A percentile compares a stretch with the other conserved stretches of the same genome.
These are phyloP conservation scores for Phalloptychus januarius DNA, from an alignment of 2,797 vertebrate species.

Conservation along the genomic window DNA sequence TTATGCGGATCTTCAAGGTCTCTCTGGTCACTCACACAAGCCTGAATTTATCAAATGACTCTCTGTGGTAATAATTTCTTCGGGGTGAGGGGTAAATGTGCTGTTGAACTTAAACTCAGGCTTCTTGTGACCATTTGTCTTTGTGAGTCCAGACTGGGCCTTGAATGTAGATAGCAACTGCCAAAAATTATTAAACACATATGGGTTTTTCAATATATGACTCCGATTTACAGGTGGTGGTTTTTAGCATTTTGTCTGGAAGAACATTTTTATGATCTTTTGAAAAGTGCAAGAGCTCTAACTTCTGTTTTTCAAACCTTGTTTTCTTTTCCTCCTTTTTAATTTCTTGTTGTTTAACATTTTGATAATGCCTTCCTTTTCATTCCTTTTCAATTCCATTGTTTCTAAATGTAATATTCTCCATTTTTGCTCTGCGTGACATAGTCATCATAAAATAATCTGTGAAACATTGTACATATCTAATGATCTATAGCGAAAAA, in stretches of 20 bases:
- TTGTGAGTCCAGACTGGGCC: slow-evolving; percentile 36
- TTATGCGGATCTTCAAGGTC: slow-evolving; percentile 59
- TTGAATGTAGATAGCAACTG: slow-evolving; percentile 46
- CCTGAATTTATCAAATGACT: slow-evolving; percentile 60
- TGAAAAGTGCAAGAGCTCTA: neutral
- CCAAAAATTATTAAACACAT: slow-evolving; percentile 43
- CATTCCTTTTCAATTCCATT: neutral
- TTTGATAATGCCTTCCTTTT: neutral
- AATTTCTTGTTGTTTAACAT: neutral
- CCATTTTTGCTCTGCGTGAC: neutral
- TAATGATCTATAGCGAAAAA: neutral
- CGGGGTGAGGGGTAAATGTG: slow-evolving; percentile 62
- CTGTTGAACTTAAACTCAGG: slow-evolving; percentile 46
- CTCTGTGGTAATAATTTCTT: slow-evolving; percentile 56
- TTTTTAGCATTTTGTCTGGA: neutral
- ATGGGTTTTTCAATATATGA: slow-evolving; percentile 10
- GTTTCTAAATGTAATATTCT: neutral
- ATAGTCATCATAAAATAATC: neutral
- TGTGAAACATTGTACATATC: slow-evolving; percentile 11
- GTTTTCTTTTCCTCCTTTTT: neutral
- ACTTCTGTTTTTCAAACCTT: neutral
- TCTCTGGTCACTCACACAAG: slow-evolving; percentile 41
- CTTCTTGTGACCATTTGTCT: slow-evolving; percentile 61
- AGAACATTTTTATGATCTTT: neutral
- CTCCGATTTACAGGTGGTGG: neutral